Percentiles rank a stretch among this genome's conserved stretches.
Evolutionary conservation across 2,113 vertebrate genomes (phyloP).

Genomic region (Sterna hirundo): DNA sequence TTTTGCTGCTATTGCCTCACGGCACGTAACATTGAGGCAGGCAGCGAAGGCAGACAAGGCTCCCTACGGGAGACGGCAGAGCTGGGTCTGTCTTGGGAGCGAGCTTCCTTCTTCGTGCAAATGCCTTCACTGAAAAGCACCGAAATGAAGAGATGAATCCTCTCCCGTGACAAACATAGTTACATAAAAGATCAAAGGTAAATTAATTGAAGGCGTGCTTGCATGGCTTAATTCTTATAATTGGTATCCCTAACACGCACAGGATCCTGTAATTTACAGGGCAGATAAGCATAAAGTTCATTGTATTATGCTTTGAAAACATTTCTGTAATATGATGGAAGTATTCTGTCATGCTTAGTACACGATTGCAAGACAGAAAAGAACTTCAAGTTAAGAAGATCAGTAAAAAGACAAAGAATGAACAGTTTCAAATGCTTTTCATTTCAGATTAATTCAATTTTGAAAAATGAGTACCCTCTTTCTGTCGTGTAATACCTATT

Average conservation of each 20-base stretch:
- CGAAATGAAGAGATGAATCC: background rate
- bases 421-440: background rate
- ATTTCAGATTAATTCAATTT: background rate
- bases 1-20: background rate
- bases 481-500: background rate
- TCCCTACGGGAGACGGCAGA: rapidly evolving
- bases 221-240: background rate
- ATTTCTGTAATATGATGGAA: background rate
- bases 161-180: background rate
- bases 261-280: background rate
- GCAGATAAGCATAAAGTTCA: background rate
- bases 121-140: background rate
- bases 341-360: background rate
- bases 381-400: background rate
- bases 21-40: rapidly evolving
- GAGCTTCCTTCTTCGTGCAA: background rate
- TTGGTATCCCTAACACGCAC: background rate
- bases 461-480: background rate
- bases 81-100: rapidly evolving
- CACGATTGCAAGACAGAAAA: background rate
- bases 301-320: background rate
- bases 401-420: background rate
- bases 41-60: background rate
- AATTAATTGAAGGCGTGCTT: background rate
- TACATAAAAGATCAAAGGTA: background rate